These are phyloP conservation scores for Calosoma granatense DNA, from an alignment of 1,140 invertebrate species.

Conservation along the genomic window DNA sequence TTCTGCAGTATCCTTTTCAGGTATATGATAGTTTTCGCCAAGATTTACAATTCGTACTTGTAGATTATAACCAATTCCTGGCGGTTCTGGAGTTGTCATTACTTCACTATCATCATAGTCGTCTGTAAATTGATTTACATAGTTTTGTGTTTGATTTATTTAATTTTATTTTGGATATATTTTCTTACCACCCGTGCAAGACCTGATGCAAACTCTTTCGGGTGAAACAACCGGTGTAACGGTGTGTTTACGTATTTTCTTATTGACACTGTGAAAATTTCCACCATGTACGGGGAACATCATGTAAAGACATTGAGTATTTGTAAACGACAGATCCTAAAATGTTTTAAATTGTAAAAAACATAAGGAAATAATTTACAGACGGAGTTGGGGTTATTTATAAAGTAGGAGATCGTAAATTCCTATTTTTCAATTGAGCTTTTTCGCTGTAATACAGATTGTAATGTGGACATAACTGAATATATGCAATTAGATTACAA, in stretches of 20 bases:
- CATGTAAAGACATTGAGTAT: conserved; percentile 74
- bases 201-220: conserved; percentile 72
- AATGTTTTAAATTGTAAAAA: too few relatives aligned
- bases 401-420: too few relatives aligned
- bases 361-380: too few relatives aligned
- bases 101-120: conserved; percentile 42
- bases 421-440: too few relatives aligned
- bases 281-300: conserved; percentile 84
- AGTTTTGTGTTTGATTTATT: conserved; percentile 10
- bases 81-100: conserved; percentile 49
- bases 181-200: conserved; percentile 46
- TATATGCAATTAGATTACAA: too few relatives aligned
- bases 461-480: too few relatives aligned
- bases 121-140: conserved; percentile 22
- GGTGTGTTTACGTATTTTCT: conserved; percentile 76
- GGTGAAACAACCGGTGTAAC: conserved; percentile 65
- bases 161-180: not conserved
- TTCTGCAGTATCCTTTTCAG: conserved; percentile 53
- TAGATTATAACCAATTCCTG: conserved; percentile 55
- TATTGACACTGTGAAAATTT: conserved; percentile 68
- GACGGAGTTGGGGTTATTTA: too few relatives aligned
- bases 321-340: conserved; percentile 71
- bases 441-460: too few relatives aligned
- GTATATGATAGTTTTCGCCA: conserved; percentile 63
- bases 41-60: conserved; percentile 64